These are phyloP conservation scores for Todiramphus chloris DNA, from an alignment of 2,113 vertebrate species.

Conservation along the genomic window DNA sequence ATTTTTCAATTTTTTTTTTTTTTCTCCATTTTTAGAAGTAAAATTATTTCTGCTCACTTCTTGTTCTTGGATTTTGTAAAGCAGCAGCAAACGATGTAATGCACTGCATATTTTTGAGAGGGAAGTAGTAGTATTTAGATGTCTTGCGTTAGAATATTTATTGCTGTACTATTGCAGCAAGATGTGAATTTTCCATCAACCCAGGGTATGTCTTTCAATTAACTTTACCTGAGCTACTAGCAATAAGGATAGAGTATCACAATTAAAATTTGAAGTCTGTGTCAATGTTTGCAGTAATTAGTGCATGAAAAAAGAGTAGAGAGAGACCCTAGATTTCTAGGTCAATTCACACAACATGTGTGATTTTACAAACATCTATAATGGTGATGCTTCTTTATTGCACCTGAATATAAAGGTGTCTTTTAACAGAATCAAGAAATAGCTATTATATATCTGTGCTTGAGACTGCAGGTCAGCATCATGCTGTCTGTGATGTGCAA, in stretches of 20 bases:
- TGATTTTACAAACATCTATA: background rate
- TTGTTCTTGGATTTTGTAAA: background rate
- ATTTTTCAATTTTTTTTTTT: background rate
- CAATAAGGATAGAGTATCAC: background rate
- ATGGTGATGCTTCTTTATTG: background rate
- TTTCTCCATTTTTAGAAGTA: background rate
- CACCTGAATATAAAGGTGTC: background rate
- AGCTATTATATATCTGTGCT: background rate
- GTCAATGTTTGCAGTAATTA: background rate
- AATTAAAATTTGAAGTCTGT: background rate
- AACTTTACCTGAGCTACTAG: background rate
- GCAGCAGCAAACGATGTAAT: background rate
- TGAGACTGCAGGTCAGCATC: background rate
- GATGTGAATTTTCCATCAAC: background rate
- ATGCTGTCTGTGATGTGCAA: background rate
- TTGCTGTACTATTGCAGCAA: background rate
- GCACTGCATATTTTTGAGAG: background rate
- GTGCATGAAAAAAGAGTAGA: background rate
- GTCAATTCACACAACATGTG: background rate
- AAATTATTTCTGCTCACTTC: background rate
- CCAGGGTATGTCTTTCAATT: background rate
- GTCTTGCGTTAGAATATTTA: background rate
- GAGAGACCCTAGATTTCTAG: background rate
- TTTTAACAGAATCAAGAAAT: background rate
- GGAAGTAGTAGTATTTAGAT: background rate